Evolutionary conservation across 1,140 invertebrate species (phyloP).

Genomic region (Sitobion miscanthi): DNA sequence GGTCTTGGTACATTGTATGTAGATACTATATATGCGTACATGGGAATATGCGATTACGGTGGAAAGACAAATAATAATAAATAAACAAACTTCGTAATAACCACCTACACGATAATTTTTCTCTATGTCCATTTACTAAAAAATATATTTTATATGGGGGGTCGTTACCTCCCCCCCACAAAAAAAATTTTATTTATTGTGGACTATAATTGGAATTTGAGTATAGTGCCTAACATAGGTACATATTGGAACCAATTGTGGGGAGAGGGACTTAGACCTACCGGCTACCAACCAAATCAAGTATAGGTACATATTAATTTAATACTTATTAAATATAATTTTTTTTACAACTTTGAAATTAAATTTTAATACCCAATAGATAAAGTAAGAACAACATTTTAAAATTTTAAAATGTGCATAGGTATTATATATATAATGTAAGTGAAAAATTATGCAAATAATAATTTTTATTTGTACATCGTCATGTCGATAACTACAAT

Average conservation of each 20-base stretch:
- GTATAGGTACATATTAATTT: neutral
- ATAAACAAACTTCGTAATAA: neutral
- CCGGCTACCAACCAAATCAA: neutral
- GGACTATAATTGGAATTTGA: neutral
- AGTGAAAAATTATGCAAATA: too few species aligned
- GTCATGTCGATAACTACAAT: too few species aligned
- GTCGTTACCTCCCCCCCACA: neutral
- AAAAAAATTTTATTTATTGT: neutral
- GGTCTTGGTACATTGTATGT: neutral
- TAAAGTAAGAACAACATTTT: neutral
- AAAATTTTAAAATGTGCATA: too few species aligned
- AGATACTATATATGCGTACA: neutral
- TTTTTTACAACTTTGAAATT: neutral
- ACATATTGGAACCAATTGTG: neutral
- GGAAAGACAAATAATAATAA: neutral
- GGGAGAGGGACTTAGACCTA: too few species aligned
- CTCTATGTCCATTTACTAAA: neutral
- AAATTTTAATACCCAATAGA: neutral
- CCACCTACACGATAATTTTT: neutral
- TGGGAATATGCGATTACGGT: neutral
- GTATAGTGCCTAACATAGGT: neutral
- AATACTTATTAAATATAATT: neutral
- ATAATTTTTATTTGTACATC: too few species aligned
- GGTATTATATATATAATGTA: too few species aligned
- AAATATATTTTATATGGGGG: neutral